Base-by-base conservation (phyloP, 2,888 invertebrate genomes). In the Ditula angustiorana region DNA sequence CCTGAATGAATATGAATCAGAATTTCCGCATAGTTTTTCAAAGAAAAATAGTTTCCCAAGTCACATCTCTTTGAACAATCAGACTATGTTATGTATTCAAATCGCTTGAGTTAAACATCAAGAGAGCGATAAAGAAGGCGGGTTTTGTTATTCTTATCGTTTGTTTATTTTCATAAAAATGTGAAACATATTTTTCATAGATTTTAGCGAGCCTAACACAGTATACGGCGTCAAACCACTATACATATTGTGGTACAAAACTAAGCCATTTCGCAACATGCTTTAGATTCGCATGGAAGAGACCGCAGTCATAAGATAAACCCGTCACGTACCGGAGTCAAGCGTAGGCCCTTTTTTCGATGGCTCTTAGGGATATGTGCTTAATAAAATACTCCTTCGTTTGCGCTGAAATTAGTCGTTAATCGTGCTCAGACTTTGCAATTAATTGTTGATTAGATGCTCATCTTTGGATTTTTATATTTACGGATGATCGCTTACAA, bases 351-450 rank as follows among this genome's bases (percentile, higher is more conserved):
- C 70, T 74, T 70, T 70, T 68, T 58, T 64, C 46, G 61, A 69
- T 65, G 68, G 68, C 66, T 67, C 68, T 72, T 66, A 66, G 68
- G 69, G 61, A 63, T 37, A 55, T 57, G 35, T 56, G 46, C 65
- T 67, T 77, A 77, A 78, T 78, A 75, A 75, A 77, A 77, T 77
- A 65, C 74, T 67, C 30, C 73, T 75, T 75, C 70, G 71, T 69
- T 71, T 70, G 62, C 23, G 53, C 49, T 47, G 41, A 53, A 57
- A 58, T 52, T 44, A 62, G 44, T 28, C 26, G 37, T 46, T 47
- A 47, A 52, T 16, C 47, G 59, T 30, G 35, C 24, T 33, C n/a
- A 24, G 59, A 28, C n/a, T 33, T 24, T 2, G 59, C 30, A 19
- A 26, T 46, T 23, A 37, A 5, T 13, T 37, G 8, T 10, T 44